These are phyloP conservation scores for Sapajus apella DNA, from an alignment of 2,113 vertebrate species.

Conservation along the genomic window DNA sequence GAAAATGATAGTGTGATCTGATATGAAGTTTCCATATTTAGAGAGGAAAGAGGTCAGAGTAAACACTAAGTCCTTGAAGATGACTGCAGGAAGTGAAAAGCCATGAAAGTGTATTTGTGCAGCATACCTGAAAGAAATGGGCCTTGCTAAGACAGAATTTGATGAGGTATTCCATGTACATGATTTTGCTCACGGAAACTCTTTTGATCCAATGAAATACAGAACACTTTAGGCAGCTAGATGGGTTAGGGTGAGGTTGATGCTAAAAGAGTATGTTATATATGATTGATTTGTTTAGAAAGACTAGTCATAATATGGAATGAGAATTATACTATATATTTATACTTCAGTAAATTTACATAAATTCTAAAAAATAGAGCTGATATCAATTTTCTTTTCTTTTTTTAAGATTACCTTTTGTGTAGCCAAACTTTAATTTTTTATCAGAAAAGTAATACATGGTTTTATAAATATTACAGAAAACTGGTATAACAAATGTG, in stretches of 20 bases:
- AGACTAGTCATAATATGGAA: not conserved
- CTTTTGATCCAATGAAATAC: not conserved
- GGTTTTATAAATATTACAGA: conserved; percentile 2
- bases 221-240: not conserved
- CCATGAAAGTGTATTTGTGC: not conserved
- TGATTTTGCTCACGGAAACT: not conserved
- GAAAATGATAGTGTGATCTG: not conserved
- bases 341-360: not conserved
- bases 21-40: conserved; percentile 50
- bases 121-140: not conserved
- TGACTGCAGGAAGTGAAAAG: not conserved
- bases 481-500: not conserved
- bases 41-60: not conserved
- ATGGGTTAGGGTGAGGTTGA: not conserved
- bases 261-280: not conserved
- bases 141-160: not conserved
- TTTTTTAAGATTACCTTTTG: not conserved
- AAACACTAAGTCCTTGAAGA: conserved; percentile 25
- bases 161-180: not conserved
- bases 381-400: not conserved
- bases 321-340: not conserved
- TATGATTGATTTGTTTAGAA: conserved; percentile 21
- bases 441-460: not conserved
- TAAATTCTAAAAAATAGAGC: not conserved
- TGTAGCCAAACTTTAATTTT: not conserved